Percentiles rank a stretch among this genome's conserved stretches.
Conservation (phyloP, 2,888 invertebrate species). For the Xiphydria camelus region DNA sequence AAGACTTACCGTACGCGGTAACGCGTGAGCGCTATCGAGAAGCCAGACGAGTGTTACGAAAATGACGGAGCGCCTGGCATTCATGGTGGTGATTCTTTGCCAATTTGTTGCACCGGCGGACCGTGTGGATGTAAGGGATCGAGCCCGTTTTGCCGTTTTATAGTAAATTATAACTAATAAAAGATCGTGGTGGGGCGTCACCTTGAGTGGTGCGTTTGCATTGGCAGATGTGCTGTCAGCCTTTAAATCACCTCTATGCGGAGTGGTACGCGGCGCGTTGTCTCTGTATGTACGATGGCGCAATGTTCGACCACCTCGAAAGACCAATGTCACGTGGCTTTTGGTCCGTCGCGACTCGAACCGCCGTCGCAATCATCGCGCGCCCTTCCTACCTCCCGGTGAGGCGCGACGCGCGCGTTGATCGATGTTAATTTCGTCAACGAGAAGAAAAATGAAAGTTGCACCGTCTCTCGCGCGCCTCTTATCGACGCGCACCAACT, state of each 20-base stretch:
- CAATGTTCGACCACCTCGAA: constrained; percentile 15
- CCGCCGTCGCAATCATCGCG: background rate
- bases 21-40: constrained; percentile 1
- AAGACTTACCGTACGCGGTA: constrained; percentile 42
- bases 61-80: constrained; percentile 20
- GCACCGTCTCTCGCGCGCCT: background rate
- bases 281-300: constrained; percentile 3
- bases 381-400: background rate
- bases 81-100: constrained; percentile 22
- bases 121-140: constrained; percentile 48
- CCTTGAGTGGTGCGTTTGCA: constrained; percentile 57
- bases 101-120: constrained; percentile 31
- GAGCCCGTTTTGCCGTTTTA: constrained; percentile 53
- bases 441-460: constrained; percentile 36
- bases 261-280: constrained; percentile 15
- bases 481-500: background rate
- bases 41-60: constrained; percentile 1
- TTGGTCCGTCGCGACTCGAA: background rate
- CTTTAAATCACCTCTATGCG: constrained; percentile 47
- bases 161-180: constrained; percentile 58
- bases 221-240: constrained; percentile 56
- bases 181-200: constrained; percentile 43
- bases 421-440: constrained; percentile 48
- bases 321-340: constrained; percentile 14
- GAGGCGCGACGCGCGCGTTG: too few relatives aligned